Percentiles rank a stretch among this genome's conserved stretches.
These are phyloP conservation scores for Noctua pronuba DNA, from an alignment of 2,888 invertebrate species.

Conservation along the genomic window DNA sequence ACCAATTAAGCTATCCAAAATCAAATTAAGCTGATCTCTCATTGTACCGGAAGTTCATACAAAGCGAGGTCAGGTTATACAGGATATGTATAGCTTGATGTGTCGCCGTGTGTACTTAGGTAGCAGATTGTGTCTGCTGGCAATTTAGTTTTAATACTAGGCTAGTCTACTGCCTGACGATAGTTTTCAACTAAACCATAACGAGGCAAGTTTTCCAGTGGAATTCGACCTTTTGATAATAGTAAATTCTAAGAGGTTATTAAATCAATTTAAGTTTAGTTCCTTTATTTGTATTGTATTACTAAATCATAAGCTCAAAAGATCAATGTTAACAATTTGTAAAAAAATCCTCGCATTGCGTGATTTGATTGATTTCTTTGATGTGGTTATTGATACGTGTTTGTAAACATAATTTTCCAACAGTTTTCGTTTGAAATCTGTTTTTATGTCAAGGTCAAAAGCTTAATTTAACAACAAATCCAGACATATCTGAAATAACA, in stretches of 20 bases:
- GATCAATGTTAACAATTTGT: constrained; percentile 25
- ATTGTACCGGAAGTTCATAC: too few species aligned
- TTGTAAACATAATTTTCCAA: constrained; percentile 18
- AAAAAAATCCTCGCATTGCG: background rate
- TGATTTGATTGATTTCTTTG: constrained; percentile 46
- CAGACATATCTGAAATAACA: constrained; percentile 37
- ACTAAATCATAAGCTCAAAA: background rate
- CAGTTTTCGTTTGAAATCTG: constrained; percentile 29
- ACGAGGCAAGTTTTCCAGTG: too few species aligned
- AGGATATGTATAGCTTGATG: too few species aligned
- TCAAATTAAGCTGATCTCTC: too few species aligned
- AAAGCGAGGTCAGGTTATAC: too few species aligned
- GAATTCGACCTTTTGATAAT: background rate
- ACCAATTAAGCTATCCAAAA: too few species aligned
- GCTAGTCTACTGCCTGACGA: background rate
- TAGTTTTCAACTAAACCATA: background rate
- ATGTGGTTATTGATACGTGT: constrained; percentile 38
- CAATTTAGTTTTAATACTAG: background rate
- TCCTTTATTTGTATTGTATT: constrained; percentile 8
- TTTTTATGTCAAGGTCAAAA: constrained; percentile 50
- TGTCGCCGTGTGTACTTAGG: background rate
- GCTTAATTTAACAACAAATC: constrained; percentile 3
- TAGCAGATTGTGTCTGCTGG: background rate
- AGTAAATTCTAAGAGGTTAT: constrained; percentile 7
- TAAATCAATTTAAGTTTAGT: background rate